A percentile compares a stretch with the other conserved stretches of the same genome.
phyloP scores from a whole-genome alignment of 2,797 vertebrate species.

The Scyliorhinus canicula region DNA sequence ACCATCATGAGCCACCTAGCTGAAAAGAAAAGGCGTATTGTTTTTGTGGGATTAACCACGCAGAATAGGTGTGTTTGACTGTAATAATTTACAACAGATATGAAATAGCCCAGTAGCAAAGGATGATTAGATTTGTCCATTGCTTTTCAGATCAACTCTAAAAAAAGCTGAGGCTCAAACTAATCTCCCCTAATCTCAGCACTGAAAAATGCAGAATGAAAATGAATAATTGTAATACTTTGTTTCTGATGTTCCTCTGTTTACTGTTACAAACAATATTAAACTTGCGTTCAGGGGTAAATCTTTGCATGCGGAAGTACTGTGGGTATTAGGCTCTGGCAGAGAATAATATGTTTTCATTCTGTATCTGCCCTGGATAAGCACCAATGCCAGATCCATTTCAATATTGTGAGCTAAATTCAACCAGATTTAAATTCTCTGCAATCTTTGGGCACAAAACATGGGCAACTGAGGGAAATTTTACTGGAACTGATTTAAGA shows the following conservation, averaged over 20 bases:
- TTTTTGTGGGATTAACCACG: background rate
- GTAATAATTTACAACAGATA: background rate
- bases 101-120: background rate
- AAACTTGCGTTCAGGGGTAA: background rate
- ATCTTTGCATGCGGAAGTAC: background rate
- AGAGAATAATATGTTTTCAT: background rate
- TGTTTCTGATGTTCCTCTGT: background rate
- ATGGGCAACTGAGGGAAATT: background rate
- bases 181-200: background rate
- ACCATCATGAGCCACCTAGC: slow-evolving; percentile 12
- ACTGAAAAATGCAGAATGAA: background rate
- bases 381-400: background rate
- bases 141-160: background rate
- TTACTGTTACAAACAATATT: background rate
- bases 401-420: background rate
- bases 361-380: background rate
- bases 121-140: background rate
- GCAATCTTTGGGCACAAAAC: background rate
- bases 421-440: slow-evolving; percentile 7
- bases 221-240: background rate
- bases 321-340: background rate
- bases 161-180: background rate
- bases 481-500: background rate
- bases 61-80: slow-evolving; percentile 5
- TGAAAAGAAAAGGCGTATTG: background rate